These are phyloP conservation scores for Bergia puertoricense DNA, from an alignment of 92 coral and sea anemone species.

Conservation along the genomic window DNA sequence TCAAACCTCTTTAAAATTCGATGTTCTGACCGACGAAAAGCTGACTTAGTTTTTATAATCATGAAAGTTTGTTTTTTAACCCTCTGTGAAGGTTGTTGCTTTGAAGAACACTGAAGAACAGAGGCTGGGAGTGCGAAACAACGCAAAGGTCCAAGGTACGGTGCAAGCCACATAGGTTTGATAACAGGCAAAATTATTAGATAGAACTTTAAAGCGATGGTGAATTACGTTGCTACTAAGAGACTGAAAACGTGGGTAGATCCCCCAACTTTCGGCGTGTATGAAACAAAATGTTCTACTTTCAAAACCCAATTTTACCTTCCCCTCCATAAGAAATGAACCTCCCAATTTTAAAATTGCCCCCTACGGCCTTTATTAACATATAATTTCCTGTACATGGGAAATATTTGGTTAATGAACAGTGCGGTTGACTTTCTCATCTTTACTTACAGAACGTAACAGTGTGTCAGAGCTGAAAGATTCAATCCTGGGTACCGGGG, in stretches of 20 bases:
- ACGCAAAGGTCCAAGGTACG: slow-evolving; percentile 88
- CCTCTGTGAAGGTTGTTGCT: slow-evolving; percentile 81
- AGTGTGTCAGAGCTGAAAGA: slow-evolving; percentile 70
- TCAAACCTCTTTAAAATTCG: too few species aligned
- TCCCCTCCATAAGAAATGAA: too few species aligned
- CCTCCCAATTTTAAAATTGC: too few species aligned
- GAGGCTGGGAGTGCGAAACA: slow-evolving; percentile 92
- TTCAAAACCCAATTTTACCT: too few species aligned
- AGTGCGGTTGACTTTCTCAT: neutral
- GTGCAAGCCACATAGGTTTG: neutral
- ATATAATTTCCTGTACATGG: too few species aligned
- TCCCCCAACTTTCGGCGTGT: too few species aligned
- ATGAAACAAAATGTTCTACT: too few species aligned
- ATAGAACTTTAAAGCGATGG: too few species aligned
- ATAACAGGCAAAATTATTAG: neutral
- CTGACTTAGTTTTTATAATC: neutral
- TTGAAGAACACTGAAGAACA: slow-evolving; percentile 98
- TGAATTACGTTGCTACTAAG: too few species aligned
- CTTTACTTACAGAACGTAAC: slow-evolving; percentile 56
- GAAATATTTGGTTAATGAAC: neutral
- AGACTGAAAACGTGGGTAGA: too few species aligned
- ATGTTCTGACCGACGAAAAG: neutral
- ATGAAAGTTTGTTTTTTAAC: neutral
- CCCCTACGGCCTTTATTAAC: too few species aligned
- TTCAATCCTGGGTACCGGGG: slow-evolving; percentile 53